Conservation (phyloP, 1,140 invertebrate genomes). For the Paralvinella palmiformis region DNA sequence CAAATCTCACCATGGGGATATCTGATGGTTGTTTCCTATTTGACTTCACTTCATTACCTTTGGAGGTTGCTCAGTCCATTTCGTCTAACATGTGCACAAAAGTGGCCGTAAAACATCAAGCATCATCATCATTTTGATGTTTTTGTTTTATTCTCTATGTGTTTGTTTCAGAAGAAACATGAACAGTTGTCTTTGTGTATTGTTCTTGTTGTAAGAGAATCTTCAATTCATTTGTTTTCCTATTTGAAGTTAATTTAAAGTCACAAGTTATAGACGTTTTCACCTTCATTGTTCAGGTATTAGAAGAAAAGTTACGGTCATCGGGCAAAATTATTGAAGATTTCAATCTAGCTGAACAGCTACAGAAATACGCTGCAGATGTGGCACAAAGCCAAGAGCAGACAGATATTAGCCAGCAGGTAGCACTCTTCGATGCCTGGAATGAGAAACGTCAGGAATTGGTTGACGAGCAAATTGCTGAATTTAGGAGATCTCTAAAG, state of each 20-base stretch:
- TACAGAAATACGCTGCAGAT: not conserved
- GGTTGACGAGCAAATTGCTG: constrained; percentile 18
- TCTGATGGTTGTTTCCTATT: too few species aligned
- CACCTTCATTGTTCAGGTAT: not conserved
- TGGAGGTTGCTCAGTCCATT: not conserved
- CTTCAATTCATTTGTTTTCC: not conserved
- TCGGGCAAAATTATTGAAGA: not conserved
- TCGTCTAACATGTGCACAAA: too few species aligned
- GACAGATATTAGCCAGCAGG: constrained; percentile 1
- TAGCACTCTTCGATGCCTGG: constrained; percentile 16
- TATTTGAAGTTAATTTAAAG: not conserved
- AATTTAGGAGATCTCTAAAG: constrained; percentile 16
- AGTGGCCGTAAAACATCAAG: too few species aligned
- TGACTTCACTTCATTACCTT: not conserved
- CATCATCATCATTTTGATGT: too few species aligned
- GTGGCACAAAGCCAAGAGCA: not conserved
- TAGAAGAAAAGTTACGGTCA: not conserved
- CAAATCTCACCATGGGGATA: too few species aligned
- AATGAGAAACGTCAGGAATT: constrained; percentile 6
- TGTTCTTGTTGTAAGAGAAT: not conserved
- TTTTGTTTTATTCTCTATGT: too few species aligned
- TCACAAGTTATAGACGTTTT: not conserved
- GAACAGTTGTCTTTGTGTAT: too few species aligned
- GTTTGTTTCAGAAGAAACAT: too few species aligned
- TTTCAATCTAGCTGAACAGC: not conserved